Evolutionary conservation across 2,797 vertebrate genomes (phyloP).

Genomic region (Poeciliopsis turneri): DNA sequence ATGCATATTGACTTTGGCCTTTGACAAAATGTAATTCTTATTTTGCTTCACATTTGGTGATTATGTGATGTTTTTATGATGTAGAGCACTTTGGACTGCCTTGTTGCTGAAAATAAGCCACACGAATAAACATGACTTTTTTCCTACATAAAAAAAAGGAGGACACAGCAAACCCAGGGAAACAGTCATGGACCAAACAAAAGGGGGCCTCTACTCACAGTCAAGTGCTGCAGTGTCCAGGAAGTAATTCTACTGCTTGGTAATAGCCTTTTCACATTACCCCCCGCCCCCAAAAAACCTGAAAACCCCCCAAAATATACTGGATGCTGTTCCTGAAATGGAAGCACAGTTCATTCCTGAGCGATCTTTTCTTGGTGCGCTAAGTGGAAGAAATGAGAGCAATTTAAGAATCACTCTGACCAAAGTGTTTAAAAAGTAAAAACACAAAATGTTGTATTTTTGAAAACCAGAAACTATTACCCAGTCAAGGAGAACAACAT

Average conservation of each 20-base stretch:
- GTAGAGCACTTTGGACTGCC: no score
- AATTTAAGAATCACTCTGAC: constrained; percentile 1
- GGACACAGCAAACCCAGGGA: not conserved
- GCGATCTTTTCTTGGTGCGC: not conserved
- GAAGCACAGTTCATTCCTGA: not conserved
- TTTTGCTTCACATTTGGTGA: no score
- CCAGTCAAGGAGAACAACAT: not conserved
- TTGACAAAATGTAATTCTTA: no score
- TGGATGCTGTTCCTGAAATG: not conserved
- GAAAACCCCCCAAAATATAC: not conserved
- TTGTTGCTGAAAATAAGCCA: no score
- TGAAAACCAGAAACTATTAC: not conserved
- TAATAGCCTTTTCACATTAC: not conserved
- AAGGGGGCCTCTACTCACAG: not conserved
- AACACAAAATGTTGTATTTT: not conserved
- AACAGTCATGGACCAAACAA: not conserved
- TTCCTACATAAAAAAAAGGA: not conserved
- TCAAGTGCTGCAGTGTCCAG: not conserved
- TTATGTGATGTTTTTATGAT: no score
- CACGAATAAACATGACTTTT: no score
- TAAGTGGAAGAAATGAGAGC: not conserved
- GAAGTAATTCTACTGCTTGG: not conserved
- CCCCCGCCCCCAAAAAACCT: no score
- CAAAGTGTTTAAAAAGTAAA: not conserved
- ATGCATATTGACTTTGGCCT: no score